A percentile compares a stretch with the other conserved stretches of the same genome.
These are phyloP conservation scores for Cheilosia urbana DNA, from an alignment of 2,888 invertebrate species.

Conservation along the genomic window DNA sequence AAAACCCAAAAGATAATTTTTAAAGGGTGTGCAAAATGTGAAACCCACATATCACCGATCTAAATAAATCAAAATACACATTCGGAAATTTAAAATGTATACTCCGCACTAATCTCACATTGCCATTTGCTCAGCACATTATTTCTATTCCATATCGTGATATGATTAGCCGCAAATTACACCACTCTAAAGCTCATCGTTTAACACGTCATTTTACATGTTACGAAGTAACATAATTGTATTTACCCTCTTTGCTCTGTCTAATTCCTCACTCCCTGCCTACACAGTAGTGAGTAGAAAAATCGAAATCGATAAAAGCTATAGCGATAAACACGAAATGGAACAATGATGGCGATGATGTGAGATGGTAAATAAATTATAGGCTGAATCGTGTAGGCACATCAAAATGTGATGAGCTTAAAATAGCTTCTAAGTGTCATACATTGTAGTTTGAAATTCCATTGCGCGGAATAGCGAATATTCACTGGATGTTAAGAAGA, in stretches of 20 bases:
- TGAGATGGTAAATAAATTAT: conserved; percentile 6
- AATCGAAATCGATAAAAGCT: conserved; percentile 13
- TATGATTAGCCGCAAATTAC: too few species aligned
- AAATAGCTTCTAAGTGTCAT: conserved; percentile 1
- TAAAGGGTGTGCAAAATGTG: too few species aligned
- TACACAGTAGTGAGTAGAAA: background rate
- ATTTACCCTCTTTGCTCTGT: background rate
- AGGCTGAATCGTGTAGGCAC: background rate
- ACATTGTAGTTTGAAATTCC: background rate
- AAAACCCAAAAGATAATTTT: too few species aligned
- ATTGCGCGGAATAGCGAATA: background rate
- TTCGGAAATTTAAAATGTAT: too few species aligned
- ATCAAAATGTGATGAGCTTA: background rate
- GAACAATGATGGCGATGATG: background rate
- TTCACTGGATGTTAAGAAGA: background rate
- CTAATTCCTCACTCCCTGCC: background rate
- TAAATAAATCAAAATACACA: too few species aligned
- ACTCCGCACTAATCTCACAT: too few species aligned
- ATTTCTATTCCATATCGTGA: too few species aligned
- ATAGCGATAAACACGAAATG: background rate
- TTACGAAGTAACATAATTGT: background rate
- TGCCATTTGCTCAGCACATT: too few species aligned
- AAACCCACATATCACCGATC: too few species aligned
- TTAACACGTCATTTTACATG: too few species aligned
- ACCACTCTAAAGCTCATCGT: too few species aligned